phyloP scores from a whole-genome alignment of 1,140 invertebrate genomes.

The Meloidogyne hapla region DNA sequence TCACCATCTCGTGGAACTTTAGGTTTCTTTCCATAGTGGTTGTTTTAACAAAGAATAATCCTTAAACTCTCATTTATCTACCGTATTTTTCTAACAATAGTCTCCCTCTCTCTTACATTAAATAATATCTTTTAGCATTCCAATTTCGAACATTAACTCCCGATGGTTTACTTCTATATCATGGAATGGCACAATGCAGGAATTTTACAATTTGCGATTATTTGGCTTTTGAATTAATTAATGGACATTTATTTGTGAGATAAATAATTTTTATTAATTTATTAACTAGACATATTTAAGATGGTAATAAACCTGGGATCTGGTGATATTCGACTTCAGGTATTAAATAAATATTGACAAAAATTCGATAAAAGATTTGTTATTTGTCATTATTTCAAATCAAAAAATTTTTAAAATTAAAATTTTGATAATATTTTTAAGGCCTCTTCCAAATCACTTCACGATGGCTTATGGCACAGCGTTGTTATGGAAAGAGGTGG shows the following conservation, averaged over 20 bases:
- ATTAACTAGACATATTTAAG: not conserved
- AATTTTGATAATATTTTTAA: conserved; percentile 64
- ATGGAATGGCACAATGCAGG: conserved; percentile 74
- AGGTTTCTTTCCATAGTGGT: no score
- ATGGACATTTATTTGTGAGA: conserved; percentile 78
- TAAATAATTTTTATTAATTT: not conserved
- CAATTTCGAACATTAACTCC: conserved; percentile 84
- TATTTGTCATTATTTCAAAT: not conserved
- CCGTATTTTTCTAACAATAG: no score
- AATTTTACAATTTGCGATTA: conserved; percentile 72
- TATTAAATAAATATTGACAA: conserved; percentile 27
- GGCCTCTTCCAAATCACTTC: conserved; percentile 77
- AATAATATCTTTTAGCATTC: conserved; percentile 50
- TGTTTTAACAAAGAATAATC: not conserved
- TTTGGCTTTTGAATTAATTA: conserved; percentile 87
- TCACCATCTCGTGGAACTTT: conserved; percentile 57
- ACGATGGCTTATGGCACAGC: conserved; percentile 86
- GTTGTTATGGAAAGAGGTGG: conserved; percentile 77
- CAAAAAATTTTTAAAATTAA: conserved; percentile 6
- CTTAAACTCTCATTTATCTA: no score
- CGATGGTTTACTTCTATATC: conserved; percentile 88
- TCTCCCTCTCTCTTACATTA: not conserved
- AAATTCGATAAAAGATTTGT: not conserved
- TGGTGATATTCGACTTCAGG: conserved; percentile 77
- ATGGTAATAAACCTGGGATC: conserved; percentile 78